Percentiles rank a stretch among this genome's conserved stretches.
Evolutionary conservation across 2,797 vertebrate species (phyloP).

Genomic region (Neostethus bicornis): DNA sequence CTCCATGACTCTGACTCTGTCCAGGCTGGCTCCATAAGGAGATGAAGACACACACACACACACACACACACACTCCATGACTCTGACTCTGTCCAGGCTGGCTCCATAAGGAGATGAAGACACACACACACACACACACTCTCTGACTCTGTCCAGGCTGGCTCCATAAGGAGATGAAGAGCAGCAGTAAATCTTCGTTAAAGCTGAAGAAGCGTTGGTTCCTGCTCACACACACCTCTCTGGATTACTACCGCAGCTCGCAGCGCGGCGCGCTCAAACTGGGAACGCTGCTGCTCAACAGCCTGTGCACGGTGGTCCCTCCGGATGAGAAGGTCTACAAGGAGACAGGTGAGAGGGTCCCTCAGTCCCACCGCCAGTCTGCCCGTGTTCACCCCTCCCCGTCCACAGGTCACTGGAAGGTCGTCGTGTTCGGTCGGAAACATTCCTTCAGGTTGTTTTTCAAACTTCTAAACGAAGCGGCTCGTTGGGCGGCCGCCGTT

Average conservation of each 20-base stretch:
- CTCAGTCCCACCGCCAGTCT: too few relatives aligned
- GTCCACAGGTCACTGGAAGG: constrained; percentile 95
- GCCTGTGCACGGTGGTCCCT: constrained; percentile 92
- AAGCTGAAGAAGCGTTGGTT: constrained; percentile 98
- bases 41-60: constrained; percentile 76
- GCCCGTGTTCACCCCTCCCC: too few relatives aligned
- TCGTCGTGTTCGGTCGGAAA: constrained; percentile 91
- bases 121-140: neutral
- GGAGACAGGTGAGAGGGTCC: constrained; percentile 85
- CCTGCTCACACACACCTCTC: constrained; percentile 94
- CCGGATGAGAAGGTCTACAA: constrained; percentile 94
- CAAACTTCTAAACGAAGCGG: constrained; percentile 92
- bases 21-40: constrained; percentile 97
- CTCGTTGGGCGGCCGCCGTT: constrained; percentile 90
- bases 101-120: constrained; percentile 89
- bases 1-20: fast-evolving
- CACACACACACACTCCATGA: neutral
- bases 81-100: constrained; percentile 79
- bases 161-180: constrained; percentile 95
- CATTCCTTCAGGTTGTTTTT: constrained; percentile 94
- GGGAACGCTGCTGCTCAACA: constrained; percentile 94
- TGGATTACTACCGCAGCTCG: constrained; percentile 97
- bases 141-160: constrained; percentile 79
- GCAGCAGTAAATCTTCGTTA: constrained; percentile 85
- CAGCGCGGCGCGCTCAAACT: constrained; percentile 91